These are phyloP conservation scores for human DNA, from an alignment of 2,113 vertebrate genomes.

Conservation along the genomic window DNA sequence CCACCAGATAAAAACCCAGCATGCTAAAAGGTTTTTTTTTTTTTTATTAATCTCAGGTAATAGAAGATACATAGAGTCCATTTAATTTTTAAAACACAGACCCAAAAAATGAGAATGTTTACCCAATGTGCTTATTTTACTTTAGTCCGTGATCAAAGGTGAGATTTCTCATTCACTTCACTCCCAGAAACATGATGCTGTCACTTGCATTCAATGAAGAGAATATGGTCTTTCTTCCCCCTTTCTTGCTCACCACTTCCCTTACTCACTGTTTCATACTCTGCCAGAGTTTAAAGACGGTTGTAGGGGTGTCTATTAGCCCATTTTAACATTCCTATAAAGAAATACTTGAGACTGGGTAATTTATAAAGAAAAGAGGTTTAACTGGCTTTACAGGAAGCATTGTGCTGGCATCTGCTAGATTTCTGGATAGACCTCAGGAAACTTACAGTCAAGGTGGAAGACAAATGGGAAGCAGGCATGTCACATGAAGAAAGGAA, in stretches of 20 bases:
- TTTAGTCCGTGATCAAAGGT: background rate
- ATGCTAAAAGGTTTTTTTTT: background rate
- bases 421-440: too few species aligned
- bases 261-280: background rate
- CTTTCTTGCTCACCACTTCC: accelerated
- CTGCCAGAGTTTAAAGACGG: background rate
- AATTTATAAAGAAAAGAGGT: too few species aligned
- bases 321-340: too few species aligned
- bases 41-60: background rate
- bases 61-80: background rate
- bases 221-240: accelerated
- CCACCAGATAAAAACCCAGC: background rate
- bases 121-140: background rate
- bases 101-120: background rate
- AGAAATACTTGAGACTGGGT: too few species aligned
- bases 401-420: too few species aligned
- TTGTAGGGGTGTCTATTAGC: background rate
- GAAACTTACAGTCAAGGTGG: too few species aligned
- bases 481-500: too few species aligned
- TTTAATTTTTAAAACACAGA: background rate
- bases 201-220: accelerated
- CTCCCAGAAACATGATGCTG: accelerated
- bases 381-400: too few species aligned
- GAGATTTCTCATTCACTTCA: background rate
- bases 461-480: too few species aligned